A percentile compares a stretch with the other conserved stretches of the same genome.
These are phyloP conservation scores for Carapus acus DNA, from an alignment of 2,797 vertebrate species.

Conservation along the genomic window DNA sequence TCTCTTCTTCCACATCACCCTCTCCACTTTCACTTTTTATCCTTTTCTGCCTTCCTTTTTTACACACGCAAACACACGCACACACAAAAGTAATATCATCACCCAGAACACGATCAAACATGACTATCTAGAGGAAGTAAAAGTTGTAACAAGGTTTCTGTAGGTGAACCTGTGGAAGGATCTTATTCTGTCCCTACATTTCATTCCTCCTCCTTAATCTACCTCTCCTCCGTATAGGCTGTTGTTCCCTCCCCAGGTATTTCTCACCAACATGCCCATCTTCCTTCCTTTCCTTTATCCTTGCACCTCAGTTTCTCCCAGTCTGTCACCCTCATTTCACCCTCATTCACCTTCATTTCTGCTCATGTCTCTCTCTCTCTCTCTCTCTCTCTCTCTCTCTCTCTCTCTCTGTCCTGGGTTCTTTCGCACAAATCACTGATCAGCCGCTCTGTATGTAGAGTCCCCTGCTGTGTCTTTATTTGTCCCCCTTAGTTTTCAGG, in stretches of 20 bases:
- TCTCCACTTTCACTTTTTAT: not conserved
- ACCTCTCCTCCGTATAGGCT: not conserved
- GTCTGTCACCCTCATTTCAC: no score
- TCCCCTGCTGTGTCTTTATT: not conserved
- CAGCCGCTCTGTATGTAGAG: not conserved
- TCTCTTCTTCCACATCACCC: not conserved
- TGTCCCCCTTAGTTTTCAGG: not conserved
- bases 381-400: no score
- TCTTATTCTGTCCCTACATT: not conserved
- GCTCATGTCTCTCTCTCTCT: not conserved
- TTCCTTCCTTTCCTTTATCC: not conserved
- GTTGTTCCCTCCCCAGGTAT: not conserved
- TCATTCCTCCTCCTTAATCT: not conserved
- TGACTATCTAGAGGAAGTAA: no score
- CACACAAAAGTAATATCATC: no score
- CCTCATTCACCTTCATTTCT: no score
- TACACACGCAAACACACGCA: no score
- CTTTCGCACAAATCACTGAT: not conserved
- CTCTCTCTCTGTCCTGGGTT: not conserved
- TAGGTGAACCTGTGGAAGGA: no score
- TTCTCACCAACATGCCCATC: no score
- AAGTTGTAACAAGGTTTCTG: no score
- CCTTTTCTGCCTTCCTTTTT: no score
- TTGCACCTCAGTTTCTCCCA: accelerated
- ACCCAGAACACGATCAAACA: no score